These are phyloP conservation scores for Epinephelus malabaricus DNA, from an alignment of 2,797 vertebrate species.

Conservation along the genomic window DNA sequence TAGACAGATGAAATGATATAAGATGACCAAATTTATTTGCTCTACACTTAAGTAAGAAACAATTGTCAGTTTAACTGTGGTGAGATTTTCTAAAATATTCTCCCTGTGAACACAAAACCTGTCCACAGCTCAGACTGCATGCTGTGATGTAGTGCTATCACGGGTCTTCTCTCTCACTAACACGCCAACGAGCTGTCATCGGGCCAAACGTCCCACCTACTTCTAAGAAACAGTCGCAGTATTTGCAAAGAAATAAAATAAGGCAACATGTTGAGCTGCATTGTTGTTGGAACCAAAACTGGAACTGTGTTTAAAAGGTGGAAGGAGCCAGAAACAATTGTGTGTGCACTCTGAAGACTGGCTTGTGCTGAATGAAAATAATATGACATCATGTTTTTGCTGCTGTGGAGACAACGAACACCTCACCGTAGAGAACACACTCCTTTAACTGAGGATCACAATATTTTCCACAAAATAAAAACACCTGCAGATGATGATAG, in stretches of 20 bases:
- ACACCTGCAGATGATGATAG: conserved; percentile 7
- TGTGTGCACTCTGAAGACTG: neutral
- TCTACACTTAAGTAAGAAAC: neutral
- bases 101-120: neutral
- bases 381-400: conserved; percentile 15
- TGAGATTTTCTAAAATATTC: conserved; percentile 3
- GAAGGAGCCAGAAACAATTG: conserved; percentile 2
- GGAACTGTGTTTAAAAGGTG: conserved; percentile 14
- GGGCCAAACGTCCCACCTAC: conserved; percentile 1
- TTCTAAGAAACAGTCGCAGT: neutral
- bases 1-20: neutral
- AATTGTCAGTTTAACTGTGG: neutral
- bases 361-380: conserved; percentile 16
- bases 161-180: neutral
- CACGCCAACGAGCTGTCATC: neutral
- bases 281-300: conserved; percentile 19
- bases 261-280: neutral
- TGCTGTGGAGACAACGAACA: conserved; percentile 10
- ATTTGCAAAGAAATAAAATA: neutral
- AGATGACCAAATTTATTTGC: neutral
- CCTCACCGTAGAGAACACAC: conserved; percentile 14
- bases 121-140: neutral
- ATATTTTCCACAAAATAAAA: conserved; percentile 21
- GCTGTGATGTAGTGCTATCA: neutral
- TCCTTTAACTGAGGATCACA: conserved; percentile 24